These are phyloP conservation scores for Rostratula benghalensis DNA, from an alignment of 2,113 vertebrate genomes.

Conservation along the genomic window DNA sequence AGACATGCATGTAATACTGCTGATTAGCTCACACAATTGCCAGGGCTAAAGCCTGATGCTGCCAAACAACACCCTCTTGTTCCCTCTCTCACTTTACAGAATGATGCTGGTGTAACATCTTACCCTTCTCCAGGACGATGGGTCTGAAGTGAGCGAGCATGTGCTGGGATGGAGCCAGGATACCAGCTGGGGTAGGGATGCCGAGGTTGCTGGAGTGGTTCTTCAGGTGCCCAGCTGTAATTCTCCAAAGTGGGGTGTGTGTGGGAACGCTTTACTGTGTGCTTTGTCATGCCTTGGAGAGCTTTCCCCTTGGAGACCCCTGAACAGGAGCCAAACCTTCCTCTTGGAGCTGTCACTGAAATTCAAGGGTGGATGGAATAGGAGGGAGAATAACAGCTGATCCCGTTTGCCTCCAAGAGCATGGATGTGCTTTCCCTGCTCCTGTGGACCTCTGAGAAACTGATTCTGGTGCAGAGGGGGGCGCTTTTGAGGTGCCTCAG, in stretches of 20 bases:
- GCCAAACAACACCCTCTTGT: constrained; percentile 31
- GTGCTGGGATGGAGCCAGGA: constrained; percentile 49
- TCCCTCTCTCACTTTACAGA: constrained; percentile 20
- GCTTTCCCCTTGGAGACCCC: not conserved
- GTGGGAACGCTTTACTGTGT: rapidly evolving
- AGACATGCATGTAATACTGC: not conserved
- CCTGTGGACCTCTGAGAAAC: not conserved
- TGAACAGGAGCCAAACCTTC: not conserved
- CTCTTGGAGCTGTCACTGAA: rapidly evolving
- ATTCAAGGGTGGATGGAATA: not conserved
- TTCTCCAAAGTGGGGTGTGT: not conserved
- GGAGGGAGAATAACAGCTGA: not conserved
- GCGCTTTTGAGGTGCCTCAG: not conserved
- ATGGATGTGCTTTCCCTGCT: not conserved
- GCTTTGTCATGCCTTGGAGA: not conserved
- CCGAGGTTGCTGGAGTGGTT: not conserved
- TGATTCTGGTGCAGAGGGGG: not conserved
- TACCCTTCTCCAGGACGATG: not conserved
- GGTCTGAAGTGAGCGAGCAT: constrained; percentile 1
- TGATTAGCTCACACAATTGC: constrained; percentile 26
- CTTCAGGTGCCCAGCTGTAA: not conserved
- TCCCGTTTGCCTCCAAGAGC: not conserved
- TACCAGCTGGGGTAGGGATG: not conserved
- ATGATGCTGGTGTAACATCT: constrained; percentile 16
- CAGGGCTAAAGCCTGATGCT: not conserved